Base-by-base conservation (phyloP, 2,888 invertebrate genomes). In the Hermaeophaga mercurialis region DNA sequence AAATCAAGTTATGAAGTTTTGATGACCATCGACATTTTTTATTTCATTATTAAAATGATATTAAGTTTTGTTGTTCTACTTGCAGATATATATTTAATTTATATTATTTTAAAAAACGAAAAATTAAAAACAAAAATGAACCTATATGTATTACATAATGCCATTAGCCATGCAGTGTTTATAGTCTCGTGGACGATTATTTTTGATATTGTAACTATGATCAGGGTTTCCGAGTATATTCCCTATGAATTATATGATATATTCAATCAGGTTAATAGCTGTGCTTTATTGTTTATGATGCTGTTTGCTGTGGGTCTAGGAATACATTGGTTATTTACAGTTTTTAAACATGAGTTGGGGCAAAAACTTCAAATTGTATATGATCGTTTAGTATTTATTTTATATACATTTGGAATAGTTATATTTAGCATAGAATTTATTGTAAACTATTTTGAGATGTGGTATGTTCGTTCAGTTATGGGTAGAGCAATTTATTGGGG, bases 111-210 rank as follows among this genome's bases (percentile, higher is more conserved):
- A n/a, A n/a, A n/a, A n/a, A n/a, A n/a, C n/a, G n/a, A n/a, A n/a
- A n/a, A n/a, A 26, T 36, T 45, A 11, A 45, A 45, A 38, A 52
- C 39, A 12, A 36, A 19, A 28, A 18, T 19, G 2, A 50, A 50
- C 15, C 11, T 14, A 15, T 45, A 33, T 15, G 31, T 50, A 8
- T 3, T 38, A 12, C 50, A 50, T 19, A 50, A 45, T 15, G 18
- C 44, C 15, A 31, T 50, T 18, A 38, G 12, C 14, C 34, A 50
- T 36, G 18, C 36, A 14, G n/a, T 34, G 1, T 34, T 36, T 6
- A 0, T 53, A 7, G 0, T 53, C 8, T 6, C 19, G 5, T 6
- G 0, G 9, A 6, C 15, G 6, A 8, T 24, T 24, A 24, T 44
- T 9, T 28, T 18, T 44, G 8, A 8, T 12, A n/a, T 24, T 41